These are phyloP conservation scores for Oikopleura albicans DNA, from an alignment of 23 tunicate species.

Conservation along the genomic window DNA sequence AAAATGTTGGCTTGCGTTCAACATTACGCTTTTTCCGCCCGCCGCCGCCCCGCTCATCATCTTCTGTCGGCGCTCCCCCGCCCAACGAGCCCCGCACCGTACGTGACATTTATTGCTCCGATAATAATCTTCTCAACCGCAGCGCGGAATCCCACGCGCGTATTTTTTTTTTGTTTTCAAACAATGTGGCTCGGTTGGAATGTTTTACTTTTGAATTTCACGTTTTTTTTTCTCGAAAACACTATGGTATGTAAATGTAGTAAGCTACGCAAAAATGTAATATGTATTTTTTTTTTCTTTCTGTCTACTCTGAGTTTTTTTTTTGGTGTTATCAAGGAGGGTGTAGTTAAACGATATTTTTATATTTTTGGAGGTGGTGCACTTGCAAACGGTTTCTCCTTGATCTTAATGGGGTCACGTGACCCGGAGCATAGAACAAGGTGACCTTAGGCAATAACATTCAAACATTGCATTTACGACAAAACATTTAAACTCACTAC, in stretches of 20 bases:
- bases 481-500: no score
- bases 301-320: no score
- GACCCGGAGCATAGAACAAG: neutral
- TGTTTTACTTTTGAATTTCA: neutral
- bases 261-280: no score
- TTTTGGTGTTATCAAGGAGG: no score
- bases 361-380: neutral
- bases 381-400: neutral
- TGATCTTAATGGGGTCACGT: neutral
- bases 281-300: no score
- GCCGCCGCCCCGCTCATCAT: neutral
- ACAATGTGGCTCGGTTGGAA: no score
- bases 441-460: no score
- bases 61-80: neutral
- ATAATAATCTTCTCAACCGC: neutral
- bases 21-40: neutral
- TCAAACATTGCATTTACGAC: no score
- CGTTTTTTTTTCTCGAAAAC: no score
- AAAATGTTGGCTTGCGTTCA: neutral
- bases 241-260: no score
- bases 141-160: no score
- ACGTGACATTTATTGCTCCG: neutral
- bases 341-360: neutral
- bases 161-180: no score
- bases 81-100: neutral